Conservation (phyloP, 2,797 vertebrate species). For the Myotis planiceps region DNA sequence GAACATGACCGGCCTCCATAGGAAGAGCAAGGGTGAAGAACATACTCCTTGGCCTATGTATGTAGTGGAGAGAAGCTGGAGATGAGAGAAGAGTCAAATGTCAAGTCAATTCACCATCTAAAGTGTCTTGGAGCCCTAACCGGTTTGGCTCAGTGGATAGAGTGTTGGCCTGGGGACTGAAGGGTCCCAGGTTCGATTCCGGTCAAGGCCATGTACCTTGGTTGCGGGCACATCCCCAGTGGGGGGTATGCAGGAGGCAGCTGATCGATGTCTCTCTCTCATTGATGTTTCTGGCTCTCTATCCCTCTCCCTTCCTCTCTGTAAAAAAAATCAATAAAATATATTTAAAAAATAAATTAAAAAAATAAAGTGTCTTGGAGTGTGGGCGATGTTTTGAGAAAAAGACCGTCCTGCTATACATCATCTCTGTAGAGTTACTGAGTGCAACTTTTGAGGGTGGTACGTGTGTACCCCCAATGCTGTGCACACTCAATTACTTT, state of each 20-base stretch:
- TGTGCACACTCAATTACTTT: neutral
- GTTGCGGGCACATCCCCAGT: too few relatives aligned
- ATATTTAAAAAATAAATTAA: too few relatives aligned
- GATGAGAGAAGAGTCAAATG: neutral
- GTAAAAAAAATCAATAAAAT: too few relatives aligned
- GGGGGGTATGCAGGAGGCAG: too few relatives aligned
- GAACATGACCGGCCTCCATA: neutral
- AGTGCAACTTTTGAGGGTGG: neutral
- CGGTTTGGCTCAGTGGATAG: too few relatives aligned
- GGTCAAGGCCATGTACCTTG: too few relatives aligned
- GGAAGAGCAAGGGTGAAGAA: neutral
- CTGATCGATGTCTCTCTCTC: too few relatives aligned
- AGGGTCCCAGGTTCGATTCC: too few relatives aligned
- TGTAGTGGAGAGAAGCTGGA: neutral
- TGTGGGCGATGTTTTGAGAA: neutral
- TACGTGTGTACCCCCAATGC: accelerated
- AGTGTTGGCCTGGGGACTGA: too few relatives aligned
- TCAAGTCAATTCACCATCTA: neutral
- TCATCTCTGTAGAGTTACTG: neutral
- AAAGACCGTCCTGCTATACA: neutral
- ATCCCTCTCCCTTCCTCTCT: too few relatives aligned
- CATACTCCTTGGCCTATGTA: too few relatives aligned
- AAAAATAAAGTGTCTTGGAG: neutral
- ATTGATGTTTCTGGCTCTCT: too few relatives aligned
- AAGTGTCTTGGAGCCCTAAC: neutral